Evolutionary conservation across 2,888 invertebrate species (phyloP), one percentile per base, ranked within the genome.

Genomic region (Meteorus cinctellus): DNA sequence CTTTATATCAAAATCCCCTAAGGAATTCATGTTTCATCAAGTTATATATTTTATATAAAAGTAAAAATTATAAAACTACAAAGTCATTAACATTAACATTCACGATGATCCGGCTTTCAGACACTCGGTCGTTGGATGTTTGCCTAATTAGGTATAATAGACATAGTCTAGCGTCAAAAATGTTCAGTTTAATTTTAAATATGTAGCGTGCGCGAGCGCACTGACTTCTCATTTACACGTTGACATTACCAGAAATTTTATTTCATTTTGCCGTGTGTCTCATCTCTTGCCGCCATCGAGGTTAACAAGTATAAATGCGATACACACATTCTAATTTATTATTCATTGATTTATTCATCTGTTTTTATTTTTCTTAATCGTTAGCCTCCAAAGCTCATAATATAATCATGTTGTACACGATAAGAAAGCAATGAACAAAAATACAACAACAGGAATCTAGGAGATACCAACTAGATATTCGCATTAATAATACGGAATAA

Each of bases 91-190:
- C 34, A 34, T 62, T 31, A 62, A 60, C 24, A 60, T 41, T 24
- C 60, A 65, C 36, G 70, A 62, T 48, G 55, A 55, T 60, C 70
- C 60, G 34, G 45, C 36, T 69, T 27, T 14, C 60, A 24, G 41
- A 70, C 24, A 24, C 27, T 63, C 63, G 29, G n/a, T 6, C 10
- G 63, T 63, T 72, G 63, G 69, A 63, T 63, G 63, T 62, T 72
- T 63, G 24, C 72, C 70, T 71, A 71, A 71, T 71, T 71, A 71
- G 59, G 60, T 72, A 41, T 41, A 48, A 63, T 72, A 72, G 62
- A 72, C 48, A 31, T 48, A 69, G 51, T 72, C 60, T 60, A 71
- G 10, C 70, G 41, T 55, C 31, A 45, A 60, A 41, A 62, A 41
- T 59, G 27, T 60, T 63, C 29, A 31, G 19, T 63, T 72, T 19